Conservation (phyloP, 2,113 vertebrate genomes). For the Sterna hirundo region DNA sequence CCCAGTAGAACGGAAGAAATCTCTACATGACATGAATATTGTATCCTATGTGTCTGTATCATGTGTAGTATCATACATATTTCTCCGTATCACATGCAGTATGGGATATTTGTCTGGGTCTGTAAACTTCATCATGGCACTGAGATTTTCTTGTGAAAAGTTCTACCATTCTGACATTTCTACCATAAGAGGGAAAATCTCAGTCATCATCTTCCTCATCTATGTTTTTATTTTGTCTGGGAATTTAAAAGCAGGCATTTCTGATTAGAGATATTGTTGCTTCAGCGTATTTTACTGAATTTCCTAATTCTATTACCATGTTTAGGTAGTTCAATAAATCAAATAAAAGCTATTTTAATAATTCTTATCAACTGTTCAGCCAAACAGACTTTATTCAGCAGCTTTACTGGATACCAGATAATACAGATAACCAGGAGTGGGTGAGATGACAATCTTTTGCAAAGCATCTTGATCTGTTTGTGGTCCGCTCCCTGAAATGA, state of each 20-base stretch:
- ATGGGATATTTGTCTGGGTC: background rate
- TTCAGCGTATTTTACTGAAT: background rate
- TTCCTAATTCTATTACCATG: background rate
- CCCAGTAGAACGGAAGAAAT: background rate
- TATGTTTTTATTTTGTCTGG: background rate
- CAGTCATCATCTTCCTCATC: background rate
- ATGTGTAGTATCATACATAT: background rate
- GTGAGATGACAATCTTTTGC: background rate
- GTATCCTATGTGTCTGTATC: background rate
- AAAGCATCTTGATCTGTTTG: background rate
- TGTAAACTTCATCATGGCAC: background rate
- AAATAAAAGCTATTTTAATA: background rate
- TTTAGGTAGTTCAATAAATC: background rate
- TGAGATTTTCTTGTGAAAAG: background rate
- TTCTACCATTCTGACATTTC: background rate
- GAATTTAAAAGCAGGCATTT: background rate
- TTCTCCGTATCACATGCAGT: background rate
- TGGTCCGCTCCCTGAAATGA: background rate
- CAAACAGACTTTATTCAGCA: background rate
- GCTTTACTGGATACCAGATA: background rate
- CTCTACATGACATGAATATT: background rate
- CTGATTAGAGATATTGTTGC: background rate
- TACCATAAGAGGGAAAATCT: background rate
- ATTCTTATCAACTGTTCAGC: background rate
- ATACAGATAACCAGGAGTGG: background rate